These are phyloP conservation scores for Xestobium rufovillosum DNA, from an alignment of 2,888 invertebrate species.

Conservation along the genomic window DNA sequence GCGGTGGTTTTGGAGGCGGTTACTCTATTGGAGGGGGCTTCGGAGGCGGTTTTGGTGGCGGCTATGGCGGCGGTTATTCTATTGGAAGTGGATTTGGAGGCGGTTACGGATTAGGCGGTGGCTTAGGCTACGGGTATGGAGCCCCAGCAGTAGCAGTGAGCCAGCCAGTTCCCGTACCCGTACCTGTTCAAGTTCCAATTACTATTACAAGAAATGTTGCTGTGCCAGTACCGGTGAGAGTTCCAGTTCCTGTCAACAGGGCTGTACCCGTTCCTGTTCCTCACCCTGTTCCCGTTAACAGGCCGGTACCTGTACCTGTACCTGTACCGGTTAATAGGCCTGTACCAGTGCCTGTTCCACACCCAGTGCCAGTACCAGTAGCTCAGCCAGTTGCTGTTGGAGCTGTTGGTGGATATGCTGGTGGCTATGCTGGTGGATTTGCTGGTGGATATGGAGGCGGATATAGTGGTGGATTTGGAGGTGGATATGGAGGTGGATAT, in stretches of 20 bases:
- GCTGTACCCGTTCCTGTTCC: slow-evolving; percentile 20
- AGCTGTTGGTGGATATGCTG: slow-evolving; percentile 17
- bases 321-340: slow-evolving; percentile 46
- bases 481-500: slow-evolving; percentile 8
- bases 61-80: too few species aligned
- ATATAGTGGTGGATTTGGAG: slow-evolving; percentile 7
- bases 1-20: slow-evolving; percentile 21
- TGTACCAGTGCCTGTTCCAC: slow-evolving; percentile 32
- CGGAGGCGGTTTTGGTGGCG: slow-evolving; percentile 19
- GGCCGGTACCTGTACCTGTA: slow-evolving; percentile 31
- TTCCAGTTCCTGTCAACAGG: slow-evolving; percentile 27
- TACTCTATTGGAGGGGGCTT: slow-evolving; percentile 20
- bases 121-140: too few species aligned
- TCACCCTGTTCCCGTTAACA: slow-evolving; percentile 39
- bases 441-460: slow-evolving; percentile 18
- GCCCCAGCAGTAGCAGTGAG: slow-evolving; percentile 10
- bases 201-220: slow-evolving; percentile 46
- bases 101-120: too few species aligned
- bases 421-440: slow-evolving; percentile 13
- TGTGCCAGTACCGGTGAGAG: slow-evolving; percentile 34
- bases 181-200: slow-evolving; percentile 26
- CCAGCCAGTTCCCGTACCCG: slow-evolving; percentile 13
- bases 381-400: slow-evolving; percentile 24
- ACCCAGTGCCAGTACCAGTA: slow-evolving; percentile 32
- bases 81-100: too few species aligned